phyloP scores from a whole-genome alignment of 1,140 invertebrate species.

The Gonioctena quinquepunctata region DNA sequence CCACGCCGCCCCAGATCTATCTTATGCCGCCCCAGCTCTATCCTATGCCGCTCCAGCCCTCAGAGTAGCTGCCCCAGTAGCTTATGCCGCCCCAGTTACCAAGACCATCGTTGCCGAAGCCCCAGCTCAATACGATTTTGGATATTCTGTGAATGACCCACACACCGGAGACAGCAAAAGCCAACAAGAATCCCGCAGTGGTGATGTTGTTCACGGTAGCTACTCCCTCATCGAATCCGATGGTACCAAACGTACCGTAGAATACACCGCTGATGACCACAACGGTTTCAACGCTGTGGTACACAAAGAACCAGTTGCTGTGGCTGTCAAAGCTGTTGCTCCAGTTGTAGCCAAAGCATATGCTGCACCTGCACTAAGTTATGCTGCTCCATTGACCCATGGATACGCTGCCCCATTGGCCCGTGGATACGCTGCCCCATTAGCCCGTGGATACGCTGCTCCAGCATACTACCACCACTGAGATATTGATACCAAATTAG shows the following conservation, averaged over 20 bases:
- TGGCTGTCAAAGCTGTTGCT: constrained; percentile 26
- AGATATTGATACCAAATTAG: too few relatives aligned
- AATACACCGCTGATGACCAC: constrained; percentile 59
- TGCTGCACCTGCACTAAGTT: not conserved
- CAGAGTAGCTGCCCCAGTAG: too few relatives aligned
- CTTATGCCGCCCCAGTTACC: too few relatives aligned
- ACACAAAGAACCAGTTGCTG: constrained; percentile 45
- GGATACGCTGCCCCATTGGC: too few relatives aligned
- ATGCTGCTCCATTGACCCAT: too few relatives aligned
- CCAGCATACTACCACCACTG: not conserved
- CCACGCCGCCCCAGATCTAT: not conserved
- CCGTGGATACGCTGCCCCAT: constrained; percentile 17
- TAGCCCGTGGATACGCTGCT: constrained; percentile 9
- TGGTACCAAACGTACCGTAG: constrained; percentile 58
- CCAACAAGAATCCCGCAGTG: constrained; percentile 35
- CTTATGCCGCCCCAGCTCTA: not conserved
- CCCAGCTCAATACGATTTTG: constrained; percentile 41
- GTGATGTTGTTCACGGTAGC: constrained; percentile 29
- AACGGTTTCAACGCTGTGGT: constrained; percentile 49
- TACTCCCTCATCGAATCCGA: constrained; percentile 60
- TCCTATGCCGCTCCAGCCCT: not conserved
- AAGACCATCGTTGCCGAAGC: constrained; percentile 52
- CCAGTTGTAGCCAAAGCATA: constrained; percentile 32
- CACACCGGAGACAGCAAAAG: constrained; percentile 14
- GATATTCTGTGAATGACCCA: constrained; percentile 6